phyloP scores from a whole-genome alignment of 2,888 invertebrate genomes.

The Neocrepidodera transversa region DNA sequence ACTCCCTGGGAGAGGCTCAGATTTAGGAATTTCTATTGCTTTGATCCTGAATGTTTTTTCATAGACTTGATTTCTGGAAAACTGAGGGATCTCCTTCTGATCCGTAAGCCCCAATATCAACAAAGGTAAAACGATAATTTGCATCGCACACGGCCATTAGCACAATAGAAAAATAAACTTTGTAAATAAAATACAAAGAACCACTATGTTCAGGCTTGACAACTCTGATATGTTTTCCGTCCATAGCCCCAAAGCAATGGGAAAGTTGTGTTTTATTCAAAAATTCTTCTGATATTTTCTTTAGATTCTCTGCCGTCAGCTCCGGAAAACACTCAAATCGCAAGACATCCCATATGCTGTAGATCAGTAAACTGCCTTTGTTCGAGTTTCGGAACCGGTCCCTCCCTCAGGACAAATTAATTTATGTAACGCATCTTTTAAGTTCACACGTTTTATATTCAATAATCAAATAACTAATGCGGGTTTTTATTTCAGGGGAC shows the following conservation, averaged over 20 bases:
- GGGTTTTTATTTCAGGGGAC: too few species aligned
- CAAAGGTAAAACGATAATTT: too few species aligned
- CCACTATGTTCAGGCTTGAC: conserved; percentile 1
- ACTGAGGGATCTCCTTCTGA: not conserved
- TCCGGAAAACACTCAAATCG: not conserved
- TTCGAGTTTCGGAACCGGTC: too few species aligned
- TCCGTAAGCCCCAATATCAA: too few species aligned
- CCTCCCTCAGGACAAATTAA: too few species aligned
- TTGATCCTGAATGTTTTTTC: conserved; percentile 8
- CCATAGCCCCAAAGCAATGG: not conserved
- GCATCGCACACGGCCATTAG: conserved; percentile 2
- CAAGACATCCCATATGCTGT: not conserved
- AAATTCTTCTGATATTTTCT: too few species aligned
- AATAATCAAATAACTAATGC: too few species aligned
- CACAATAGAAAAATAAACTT: conserved; percentile 2
- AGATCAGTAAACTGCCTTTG: not conserved
- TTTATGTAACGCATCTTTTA: too few species aligned
- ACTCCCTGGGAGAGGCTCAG: conserved; percentile 4
- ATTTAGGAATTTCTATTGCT: conserved; percentile 2
- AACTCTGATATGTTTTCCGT: conserved; percentile 1
- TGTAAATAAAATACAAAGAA: conserved; percentile 2
- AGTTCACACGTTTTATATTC: too few species aligned
- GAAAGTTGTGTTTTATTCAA: conserved; percentile 1
- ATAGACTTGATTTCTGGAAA: conserved; percentile 5
- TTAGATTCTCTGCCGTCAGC: not conserved